Base-by-base conservation (phyloP, 2,888 invertebrate genomes). In the Erynnis tages region DNA sequence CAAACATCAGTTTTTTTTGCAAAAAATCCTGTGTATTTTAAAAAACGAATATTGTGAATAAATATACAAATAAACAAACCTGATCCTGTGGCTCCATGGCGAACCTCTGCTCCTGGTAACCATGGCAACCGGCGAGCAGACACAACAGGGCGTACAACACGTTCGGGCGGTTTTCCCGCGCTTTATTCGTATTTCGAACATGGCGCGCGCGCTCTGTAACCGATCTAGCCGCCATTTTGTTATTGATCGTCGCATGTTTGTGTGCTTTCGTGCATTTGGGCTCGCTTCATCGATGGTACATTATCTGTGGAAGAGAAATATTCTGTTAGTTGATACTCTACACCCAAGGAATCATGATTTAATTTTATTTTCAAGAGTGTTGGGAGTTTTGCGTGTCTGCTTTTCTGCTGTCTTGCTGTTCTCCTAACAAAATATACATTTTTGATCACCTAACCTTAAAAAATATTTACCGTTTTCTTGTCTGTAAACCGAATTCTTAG, bases 1-100 rank as follows among this genome's bases (percentile, higher is more conserved):
- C n/a, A n/a, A n/a, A n/a, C n/a, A n/a, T n/a, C n/a, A n/a, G n/a
- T n/a, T n/a, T n/a, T n/a, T n/a, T n/a, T n/a, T n/a, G n/a, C n/a
- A n/a, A n/a, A n/a, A n/a, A n/a, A n/a, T n/a, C n/a, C n/a, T n/a
- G n/a, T n/a, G n/a, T n/a, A n/a, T n/a, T n/a, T n/a, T n/a, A n/a
- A n/a, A n/a, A n/a, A n/a, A n/a, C n/a, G n/a, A n/a, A n/a, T n/a
- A n/a, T n/a, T n/a, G n/a, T n/a, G n/a, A n/a, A n/a, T n/a, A n/a
- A n/a, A n/a, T n/a, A n/a, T n/a, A n/a, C n/a, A n/a, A 1, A 25
- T n/a, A 38, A 29, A 40, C 41, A 21, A 66, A 82, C 92, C 82
- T 87, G 93, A 91, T 97, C 96, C 79, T 94, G 94, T 1, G 98
- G 98, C 75, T 98, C 96, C 92, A 96, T 95, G 25, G 96, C 95